Percentiles rank a stretch among this genome's conserved stretches.
Evolutionary conservation across 2,888 invertebrate species (phyloP).

Genomic region (Rhimphoctona megacephalus): DNA sequence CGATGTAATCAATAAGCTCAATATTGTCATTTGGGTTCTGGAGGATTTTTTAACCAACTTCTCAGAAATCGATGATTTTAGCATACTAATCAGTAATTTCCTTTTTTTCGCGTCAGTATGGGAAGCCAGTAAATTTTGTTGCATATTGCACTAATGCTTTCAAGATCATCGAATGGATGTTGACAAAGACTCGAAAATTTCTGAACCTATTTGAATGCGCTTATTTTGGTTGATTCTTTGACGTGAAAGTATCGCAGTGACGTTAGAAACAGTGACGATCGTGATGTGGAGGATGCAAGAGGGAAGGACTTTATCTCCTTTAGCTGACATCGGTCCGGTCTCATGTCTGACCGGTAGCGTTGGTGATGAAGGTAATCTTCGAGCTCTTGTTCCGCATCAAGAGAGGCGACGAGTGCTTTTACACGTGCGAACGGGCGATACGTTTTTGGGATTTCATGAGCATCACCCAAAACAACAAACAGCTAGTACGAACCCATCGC

Average conservation of each 20-base stretch:
- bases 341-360: slow-evolving; percentile 75
- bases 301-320: slow-evolving; percentile 72
- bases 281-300: slow-evolving; percentile 83
- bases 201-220: slow-evolving; percentile 15
- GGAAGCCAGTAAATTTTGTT: neutral
- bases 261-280: neutral
- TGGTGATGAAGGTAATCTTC: slow-evolving; percentile 78
- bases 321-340: slow-evolving; percentile 69
- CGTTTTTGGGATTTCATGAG: slow-evolving; percentile 76
- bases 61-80: slow-evolving; percentile 2
- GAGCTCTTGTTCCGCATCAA: slow-evolving; percentile 75
- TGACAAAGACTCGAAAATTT: neutral
- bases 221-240: neutral
- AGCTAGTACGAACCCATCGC: slow-evolving; percentile 57
- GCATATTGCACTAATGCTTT: slow-evolving; percentile 2
- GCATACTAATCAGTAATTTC: neutral
- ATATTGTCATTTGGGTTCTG: neutral
- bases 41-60: neutral
- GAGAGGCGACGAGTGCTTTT: slow-evolving; percentile 80
- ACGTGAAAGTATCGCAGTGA: slow-evolving; percentile 1
- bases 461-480: slow-evolving; percentile 67
- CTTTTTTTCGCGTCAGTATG: neutral
- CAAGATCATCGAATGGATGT: slow-evolving; percentile 7
- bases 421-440: slow-evolving; percentile 79
- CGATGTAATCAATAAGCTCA: no score